Percentiles rank a stretch among this genome's conserved stretches.
phyloP scores from a whole-genome alignment of 2,797 vertebrate species.

The Gorsachius magnificus region DNA sequence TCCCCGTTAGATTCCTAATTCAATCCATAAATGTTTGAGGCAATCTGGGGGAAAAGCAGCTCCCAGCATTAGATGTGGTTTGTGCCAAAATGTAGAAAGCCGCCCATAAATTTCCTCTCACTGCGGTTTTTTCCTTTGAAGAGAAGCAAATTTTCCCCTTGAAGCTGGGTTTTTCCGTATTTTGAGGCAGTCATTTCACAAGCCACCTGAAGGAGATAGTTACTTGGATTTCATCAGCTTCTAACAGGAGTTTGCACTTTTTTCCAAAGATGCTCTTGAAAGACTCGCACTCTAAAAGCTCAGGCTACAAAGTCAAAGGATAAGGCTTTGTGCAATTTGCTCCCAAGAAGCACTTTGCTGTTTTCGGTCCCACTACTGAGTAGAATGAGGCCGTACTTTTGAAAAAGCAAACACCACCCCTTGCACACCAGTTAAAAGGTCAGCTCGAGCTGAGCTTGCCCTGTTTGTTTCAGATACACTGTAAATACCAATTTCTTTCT shows the following conservation, averaged over 20 bases:
- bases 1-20: not conserved
- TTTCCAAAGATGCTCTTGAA: not conserved
- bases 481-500: conserved; percentile 65
- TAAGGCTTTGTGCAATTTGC: not conserved
- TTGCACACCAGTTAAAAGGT: not conserved
- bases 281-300: not conserved
- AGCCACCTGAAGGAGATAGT: not conserved
- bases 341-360: not conserved
- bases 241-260: not conserved
- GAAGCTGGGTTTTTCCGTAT: not conserved
- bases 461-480: conserved; percentile 25
- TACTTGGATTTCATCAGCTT: not conserved
- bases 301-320: not conserved
- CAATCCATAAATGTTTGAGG: not conserved
- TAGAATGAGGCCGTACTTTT: not conserved
- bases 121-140: not conserved
- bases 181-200: not conserved
- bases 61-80: not conserved
- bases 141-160: not conserved
- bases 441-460: conserved; percentile 25
- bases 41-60: not conserved
- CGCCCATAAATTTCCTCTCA: not conserved
- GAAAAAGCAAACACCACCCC: not conserved
- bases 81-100: not conserved
- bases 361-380: conserved; percentile 13